Evolutionary conservation across 2,797 vertebrate genomes (phyloP), one percentile per base, ranked within the genome.

Genomic region (Poecilia velifera): DNA sequence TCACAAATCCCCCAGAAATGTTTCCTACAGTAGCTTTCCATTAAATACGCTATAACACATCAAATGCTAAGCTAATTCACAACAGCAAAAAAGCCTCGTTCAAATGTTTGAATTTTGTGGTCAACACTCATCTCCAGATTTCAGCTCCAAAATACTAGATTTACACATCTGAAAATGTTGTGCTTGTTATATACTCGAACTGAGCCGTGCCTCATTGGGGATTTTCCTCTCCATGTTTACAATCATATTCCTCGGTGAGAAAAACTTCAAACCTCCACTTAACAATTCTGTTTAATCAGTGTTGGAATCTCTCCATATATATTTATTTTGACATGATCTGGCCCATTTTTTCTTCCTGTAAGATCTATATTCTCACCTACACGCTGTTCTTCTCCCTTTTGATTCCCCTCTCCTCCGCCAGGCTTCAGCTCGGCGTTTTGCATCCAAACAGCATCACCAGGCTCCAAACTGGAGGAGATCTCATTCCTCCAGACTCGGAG

Each of bases 231-330:
- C 90, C 90, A 87, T 96, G 95, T 96, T 96, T 96, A 96, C 95
- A 94, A 94, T 96, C 95, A 90, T 95, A 96, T 95, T 95, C 95
- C 95, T 95, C 89, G 86, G 94, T 95, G 95, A 95, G 94, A 90
- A 91, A 84, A 92, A 95, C 94, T 95, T 95, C 94, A 96, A 95
- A 95, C 95, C 92, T 95, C 90, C 91, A 94, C 93, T 96, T 95
- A 95, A 93, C 93, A 95, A 96, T 96, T 96, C 96, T 94, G 95
- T 96, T 97, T 96, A 95, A 96, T 96, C 94, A 96, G 94, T 82
- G 90, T 91, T 95, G 92, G 93, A 95, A 93, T 94, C 91, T 91
- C 94, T 95, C 92, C 90, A 93, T 95, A 95, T 95, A 94, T 95
- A 96, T 96, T 94, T 94, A 95, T 95, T 95, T 95, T 94, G 94